These are phyloP conservation scores for Chydorus sphaericus DNA, from an alignment of 2,888 invertebrate genomes.

Conservation along the genomic window DNA sequence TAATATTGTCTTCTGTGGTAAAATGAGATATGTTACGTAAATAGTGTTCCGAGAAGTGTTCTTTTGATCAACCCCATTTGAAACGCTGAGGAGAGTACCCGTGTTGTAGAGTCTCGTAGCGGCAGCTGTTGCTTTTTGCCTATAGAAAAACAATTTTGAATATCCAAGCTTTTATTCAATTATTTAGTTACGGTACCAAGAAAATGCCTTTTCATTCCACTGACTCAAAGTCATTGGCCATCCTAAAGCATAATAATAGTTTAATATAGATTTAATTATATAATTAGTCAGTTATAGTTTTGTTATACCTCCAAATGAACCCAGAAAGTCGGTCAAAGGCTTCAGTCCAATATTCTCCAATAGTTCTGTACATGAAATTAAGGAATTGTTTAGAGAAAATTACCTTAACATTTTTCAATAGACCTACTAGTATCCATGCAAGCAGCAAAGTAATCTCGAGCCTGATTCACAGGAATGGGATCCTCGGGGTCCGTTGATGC, in stretches of 20 bases:
- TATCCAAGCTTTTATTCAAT: too few species aligned
- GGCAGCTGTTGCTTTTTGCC: neutral
- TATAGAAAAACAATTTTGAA: too few species aligned
- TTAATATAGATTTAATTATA: too few species aligned
- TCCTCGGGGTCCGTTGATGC: slow-evolving; percentile 25
- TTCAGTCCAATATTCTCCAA: slow-evolving; percentile 22
- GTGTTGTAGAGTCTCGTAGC: slow-evolving; percentile 21
- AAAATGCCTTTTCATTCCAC: neutral
- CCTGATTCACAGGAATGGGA: slow-evolving; percentile 47
- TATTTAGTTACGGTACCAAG: too few species aligned
- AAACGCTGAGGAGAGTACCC: slow-evolving; percentile 28
- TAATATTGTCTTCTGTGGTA: neutral
- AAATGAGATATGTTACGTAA: slow-evolving; percentile 26
- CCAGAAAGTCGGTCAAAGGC: slow-evolving; percentile 26
- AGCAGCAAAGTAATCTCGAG: slow-evolving; percentile 48
- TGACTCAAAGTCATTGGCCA: neutral
- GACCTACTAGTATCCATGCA: slow-evolving; percentile 42
- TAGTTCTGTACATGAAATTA: slow-evolving; percentile 18
- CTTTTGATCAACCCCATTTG: slow-evolving; percentile 24
- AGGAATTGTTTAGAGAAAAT: neutral
- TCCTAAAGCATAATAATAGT: too few species aligned
- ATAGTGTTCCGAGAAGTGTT: slow-evolving; percentile 26
- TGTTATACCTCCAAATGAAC: slow-evolving; percentile 23
- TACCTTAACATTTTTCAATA: neutral
- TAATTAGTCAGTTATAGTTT: too few species aligned